Conservation (phyloP, 2,113 vertebrate genomes). For the Aspiorhynchus laticeps region DNA sequence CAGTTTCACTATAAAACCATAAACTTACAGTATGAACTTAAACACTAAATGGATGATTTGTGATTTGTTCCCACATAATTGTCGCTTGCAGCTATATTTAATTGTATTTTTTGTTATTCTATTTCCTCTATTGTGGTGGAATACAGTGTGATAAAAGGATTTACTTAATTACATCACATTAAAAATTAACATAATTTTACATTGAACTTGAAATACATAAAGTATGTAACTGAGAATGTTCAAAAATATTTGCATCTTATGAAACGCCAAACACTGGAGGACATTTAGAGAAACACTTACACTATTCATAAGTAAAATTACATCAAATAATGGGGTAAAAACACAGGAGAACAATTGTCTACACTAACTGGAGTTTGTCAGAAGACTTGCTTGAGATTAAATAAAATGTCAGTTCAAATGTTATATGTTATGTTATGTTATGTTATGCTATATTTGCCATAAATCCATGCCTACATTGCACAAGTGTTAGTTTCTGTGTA, state of each 20-base stretch:
- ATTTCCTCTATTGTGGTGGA: neutral
- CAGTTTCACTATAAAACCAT: neutral
- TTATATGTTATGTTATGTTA: neutral
- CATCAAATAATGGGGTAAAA: neutral
- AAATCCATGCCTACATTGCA: neutral
- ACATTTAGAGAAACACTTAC: neutral
- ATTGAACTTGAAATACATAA: neutral
- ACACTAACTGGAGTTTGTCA: neutral
- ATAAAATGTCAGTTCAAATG: too few species aligned
- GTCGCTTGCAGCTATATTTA: neutral
- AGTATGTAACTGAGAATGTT: neutral
- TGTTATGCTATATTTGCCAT: neutral
- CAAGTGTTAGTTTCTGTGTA: neutral
- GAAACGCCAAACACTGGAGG: neutral
- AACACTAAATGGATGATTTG: neutral
- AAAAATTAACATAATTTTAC: neutral
- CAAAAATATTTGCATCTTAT: neutral
- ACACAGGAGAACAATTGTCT: neutral
- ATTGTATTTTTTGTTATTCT: neutral
- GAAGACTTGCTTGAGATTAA: neutral
- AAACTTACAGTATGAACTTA: neutral
- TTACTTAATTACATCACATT: neutral
- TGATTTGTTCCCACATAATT: neutral
- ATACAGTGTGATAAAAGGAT: neutral
- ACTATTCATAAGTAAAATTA: neutral